These are phyloP conservation scores for Epinephelus coioides DNA, from an alignment of 2,797 vertebrate species.

Conservation along the genomic window DNA sequence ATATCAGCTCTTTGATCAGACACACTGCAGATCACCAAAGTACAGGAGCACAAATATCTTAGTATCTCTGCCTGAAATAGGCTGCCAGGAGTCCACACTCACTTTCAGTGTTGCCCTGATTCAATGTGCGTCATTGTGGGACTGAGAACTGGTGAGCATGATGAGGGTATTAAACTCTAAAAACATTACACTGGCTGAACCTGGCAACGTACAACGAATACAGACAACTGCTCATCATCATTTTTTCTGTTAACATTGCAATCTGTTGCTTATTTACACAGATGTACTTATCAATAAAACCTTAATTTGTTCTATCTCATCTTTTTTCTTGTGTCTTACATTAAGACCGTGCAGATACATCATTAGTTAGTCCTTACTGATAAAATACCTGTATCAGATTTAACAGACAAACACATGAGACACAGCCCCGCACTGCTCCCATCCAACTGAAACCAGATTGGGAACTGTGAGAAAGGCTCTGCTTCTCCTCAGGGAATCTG, in stretches of 20 bases:
- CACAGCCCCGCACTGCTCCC: constrained; percentile 14
- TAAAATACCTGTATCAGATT: constrained; percentile 62
- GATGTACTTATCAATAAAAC: constrained; percentile 36
- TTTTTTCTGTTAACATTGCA: constrained; percentile 12
- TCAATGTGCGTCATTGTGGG: constrained; percentile 38
- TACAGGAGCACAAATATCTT: constrained; percentile 52
- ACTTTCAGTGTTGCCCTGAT: constrained; percentile 44
- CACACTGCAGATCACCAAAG: constrained; percentile 54
- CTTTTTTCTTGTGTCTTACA: constrained; percentile 50
- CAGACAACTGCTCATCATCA: constrained; percentile 36
- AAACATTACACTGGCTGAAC: constrained; percentile 19
- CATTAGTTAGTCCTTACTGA: constrained; percentile 46
- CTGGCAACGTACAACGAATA: background rate
- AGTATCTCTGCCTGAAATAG: constrained; percentile 49
- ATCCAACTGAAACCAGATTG: constrained; percentile 48
- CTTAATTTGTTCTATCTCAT: constrained; percentile 18
- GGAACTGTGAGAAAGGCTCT: constrained; percentile 40
- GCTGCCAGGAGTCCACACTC: constrained; percentile 37
- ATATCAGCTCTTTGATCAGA: constrained; percentile 68
- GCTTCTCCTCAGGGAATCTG: constrained; percentile 61
- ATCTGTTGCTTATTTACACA: constrained; percentile 33
- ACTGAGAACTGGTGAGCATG: constrained; percentile 29
- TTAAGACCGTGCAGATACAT: constrained; percentile 51
- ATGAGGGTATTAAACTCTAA: constrained; percentile 48
- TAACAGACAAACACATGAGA: constrained; percentile 41